Base-by-base conservation (phyloP, 2,113 vertebrate species). In the Atractosteus spatula region DNA sequence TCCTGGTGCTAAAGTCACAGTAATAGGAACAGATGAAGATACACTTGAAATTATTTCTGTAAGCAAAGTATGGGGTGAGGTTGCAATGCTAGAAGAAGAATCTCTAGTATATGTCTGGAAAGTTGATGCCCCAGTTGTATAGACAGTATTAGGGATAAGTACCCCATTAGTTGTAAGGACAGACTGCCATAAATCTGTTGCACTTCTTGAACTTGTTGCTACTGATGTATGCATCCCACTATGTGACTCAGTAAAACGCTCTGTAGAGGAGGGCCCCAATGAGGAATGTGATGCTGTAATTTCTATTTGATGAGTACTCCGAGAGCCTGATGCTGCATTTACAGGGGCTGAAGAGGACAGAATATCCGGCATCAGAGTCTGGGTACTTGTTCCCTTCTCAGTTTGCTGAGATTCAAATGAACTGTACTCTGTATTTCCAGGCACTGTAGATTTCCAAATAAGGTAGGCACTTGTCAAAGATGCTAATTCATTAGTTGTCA, bases 331-430 rank as follows among this genome's bases (percentile, higher is more conserved):
- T n/a, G n/a, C n/a, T n/a, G n/a, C n/a, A n/a, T n/a, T n/a, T n/a
- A 8, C 41, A 43, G 47, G 3, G 41, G 3, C 12, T 57, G 63
- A 45, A 66, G n/a, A 8, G 13, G 3, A 45, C 47, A n/a, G 54
- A 55, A 14, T 55, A 41, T 62, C 12, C 41, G 62, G 70, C 7
- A 14, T 16, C 62, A 63, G 42, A 55, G 45, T 71, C 47, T 69
- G 43, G 68, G 69, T 73, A 75, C 74, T 62, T 69, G 70, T 77
- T 82, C 77, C 73, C 43, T 68, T n/a, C 73, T 79, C 78, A 62
- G 71, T 68, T 63, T 59, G 68, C 80, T 79, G 12, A 77, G 72
- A 71, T 70, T 77, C 69, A 79, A 65, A 81, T 71, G 41, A 57
- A 67, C 77, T 67, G 68, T 29, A 68, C 57, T 81, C 79, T 81